These are phyloP conservation scores for Siniperca scherzeri DNA, from an alignment of 2,797 vertebrate genomes.

Conservation along the genomic window DNA sequence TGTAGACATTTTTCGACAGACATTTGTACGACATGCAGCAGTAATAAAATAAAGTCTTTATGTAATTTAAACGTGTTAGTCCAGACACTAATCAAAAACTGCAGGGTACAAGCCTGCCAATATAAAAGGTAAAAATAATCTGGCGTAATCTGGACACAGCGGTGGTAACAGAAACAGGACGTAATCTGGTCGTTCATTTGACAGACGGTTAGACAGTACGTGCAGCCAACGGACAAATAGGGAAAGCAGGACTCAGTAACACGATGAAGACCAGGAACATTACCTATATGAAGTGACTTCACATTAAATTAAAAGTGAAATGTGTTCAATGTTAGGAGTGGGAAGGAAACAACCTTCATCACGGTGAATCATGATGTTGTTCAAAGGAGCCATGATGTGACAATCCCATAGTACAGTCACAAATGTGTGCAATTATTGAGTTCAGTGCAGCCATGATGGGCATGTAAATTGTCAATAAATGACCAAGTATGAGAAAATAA, in stretches of 20 bases:
- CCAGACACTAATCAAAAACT: neutral
- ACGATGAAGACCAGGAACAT: neutral
- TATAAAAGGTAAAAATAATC: conserved; percentile 7
- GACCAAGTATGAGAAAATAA: conserved; percentile 14
- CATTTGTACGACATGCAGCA: too few relatives aligned
- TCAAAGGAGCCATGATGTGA: conserved; percentile 19
- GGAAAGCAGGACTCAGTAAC: neutral
- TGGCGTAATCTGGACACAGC: too few relatives aligned
- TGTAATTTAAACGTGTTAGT: neutral
- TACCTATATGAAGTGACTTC: neutral
- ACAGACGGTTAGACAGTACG: neutral
- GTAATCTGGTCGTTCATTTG: neutral
- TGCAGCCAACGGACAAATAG: conserved; percentile 8
- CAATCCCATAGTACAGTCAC: neutral
- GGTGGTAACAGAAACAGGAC: neutral
- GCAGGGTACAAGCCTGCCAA: neutral
- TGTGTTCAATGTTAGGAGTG: neutral
- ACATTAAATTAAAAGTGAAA: conserved; percentile 20
- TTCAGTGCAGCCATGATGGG: neutral
- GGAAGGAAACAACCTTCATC: neutral
- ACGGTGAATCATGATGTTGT: conserved; percentile 11
- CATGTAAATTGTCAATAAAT: conserved; percentile 7
- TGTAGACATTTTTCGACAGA: neutral
- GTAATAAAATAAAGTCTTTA: neutral
- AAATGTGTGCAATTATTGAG: neutral